phyloP scores from a whole-genome alignment of 2,797 vertebrate species.

The Oceanodroma leucorhoa region DNA sequence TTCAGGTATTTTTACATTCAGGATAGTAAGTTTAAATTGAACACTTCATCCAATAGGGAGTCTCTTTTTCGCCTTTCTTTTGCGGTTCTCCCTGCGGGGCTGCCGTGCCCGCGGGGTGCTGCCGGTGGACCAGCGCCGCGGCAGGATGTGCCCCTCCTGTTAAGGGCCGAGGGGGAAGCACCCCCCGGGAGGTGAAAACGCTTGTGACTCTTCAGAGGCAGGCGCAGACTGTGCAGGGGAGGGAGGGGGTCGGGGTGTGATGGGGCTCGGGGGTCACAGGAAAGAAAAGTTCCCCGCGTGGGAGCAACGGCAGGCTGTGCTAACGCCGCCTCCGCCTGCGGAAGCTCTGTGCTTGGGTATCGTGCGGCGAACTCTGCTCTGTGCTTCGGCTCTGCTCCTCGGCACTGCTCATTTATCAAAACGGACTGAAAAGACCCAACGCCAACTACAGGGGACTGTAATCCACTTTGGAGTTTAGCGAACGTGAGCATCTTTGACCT shows the following conservation, averaged over 20 bases:
- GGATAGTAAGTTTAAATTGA: background rate
- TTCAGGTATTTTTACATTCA: background rate
- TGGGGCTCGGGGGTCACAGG: background rate
- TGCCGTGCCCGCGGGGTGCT: fast-evolving
- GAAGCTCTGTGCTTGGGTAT: fast-evolving
- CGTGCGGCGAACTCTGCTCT: fast-evolving
- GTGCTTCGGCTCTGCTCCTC: background rate
- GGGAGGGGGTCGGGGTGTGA: background rate
- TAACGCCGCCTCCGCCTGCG: background rate
- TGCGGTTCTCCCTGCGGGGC: too few species aligned
- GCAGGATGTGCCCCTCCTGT: background rate
- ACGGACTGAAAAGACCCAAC: background rate
- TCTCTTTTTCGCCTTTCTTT: background rate
- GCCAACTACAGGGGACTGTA: background rate
- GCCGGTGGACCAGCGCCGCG: background rate
- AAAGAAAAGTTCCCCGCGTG: fast-evolving
- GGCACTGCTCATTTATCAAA: background rate
- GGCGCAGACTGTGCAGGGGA: background rate
- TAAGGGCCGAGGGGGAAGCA: too few species aligned
- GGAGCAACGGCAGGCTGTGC: background rate
- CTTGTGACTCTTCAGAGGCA: background rate
- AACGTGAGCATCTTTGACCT: background rate
- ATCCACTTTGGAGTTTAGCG: background rate
- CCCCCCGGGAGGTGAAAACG: background rate
- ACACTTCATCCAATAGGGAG: background rate